phyloP scores from a whole-genome alignment of 2,797 vertebrate genomes.

The Dendrocincla tyrannina region DNA sequence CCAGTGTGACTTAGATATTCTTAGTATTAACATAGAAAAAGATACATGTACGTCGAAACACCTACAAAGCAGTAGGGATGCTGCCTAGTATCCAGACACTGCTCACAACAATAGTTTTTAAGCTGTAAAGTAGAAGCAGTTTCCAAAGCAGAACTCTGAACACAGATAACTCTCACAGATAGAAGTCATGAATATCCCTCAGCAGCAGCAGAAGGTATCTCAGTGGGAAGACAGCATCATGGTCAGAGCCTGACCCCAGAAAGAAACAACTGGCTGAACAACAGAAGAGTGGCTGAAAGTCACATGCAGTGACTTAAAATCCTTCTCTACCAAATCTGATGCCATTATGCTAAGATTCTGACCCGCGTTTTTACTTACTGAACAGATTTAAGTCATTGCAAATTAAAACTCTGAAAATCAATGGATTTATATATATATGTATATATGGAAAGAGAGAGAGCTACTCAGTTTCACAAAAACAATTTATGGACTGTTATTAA shows the following conservation, averaged over 20 bases:
- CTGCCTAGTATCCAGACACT: background rate
- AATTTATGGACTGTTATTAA: background rate
- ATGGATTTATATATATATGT: no score
- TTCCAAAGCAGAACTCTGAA: background rate
- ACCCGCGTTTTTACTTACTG: background rate
- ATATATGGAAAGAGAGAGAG: background rate
- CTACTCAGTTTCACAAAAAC: background rate
- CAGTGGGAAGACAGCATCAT: background rate
- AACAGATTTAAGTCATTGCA: background rate
- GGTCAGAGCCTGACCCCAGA: background rate
- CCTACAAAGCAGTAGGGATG: background rate
- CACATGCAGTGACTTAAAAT: background rate
- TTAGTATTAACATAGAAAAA: background rate
- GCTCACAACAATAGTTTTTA: background rate
- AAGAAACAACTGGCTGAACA: background rate
- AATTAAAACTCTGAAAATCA: background rate
- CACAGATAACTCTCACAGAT: background rate
- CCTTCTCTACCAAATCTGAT: background rate
- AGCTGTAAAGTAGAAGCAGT: background rate
- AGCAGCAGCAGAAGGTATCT: background rate
- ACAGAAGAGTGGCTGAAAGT: background rate
- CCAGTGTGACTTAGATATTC: background rate
- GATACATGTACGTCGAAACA: background rate
- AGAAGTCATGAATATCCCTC: background rate
- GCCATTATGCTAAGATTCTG: background rate